Base-by-base conservation (phyloP, 2,113 vertebrate genomes). In the Micronycteris hirsuta region DNA sequence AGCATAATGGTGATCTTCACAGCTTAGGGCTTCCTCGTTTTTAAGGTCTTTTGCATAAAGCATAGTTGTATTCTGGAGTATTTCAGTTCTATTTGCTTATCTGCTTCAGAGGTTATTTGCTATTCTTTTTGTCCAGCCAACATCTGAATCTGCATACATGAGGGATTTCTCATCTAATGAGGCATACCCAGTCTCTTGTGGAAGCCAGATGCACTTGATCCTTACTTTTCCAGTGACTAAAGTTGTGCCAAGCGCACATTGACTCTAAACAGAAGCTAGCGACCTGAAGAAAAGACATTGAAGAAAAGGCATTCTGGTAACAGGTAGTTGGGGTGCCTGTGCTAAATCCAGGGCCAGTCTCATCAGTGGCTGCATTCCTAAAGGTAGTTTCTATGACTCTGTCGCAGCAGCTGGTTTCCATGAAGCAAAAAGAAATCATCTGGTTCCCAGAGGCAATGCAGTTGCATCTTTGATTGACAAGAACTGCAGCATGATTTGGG, bases 291-390 rank as follows among this genome's bases (percentile, higher is more conserved):
- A 67, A 52, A 91, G 5, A 38, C 28, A 41, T 13, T 15, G 26
- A 5, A n/a, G 15, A 77, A 47, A 33, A 16, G 67, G 24, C 15
- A 41, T 47, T 83, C 41, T 88, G 31, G 7, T 26, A 28, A 54
- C 1, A 65, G 14, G n/a, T 33, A 8, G 20, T 49, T 81, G 1
- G 43, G 63, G 7, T 22, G 4, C 84, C 0, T 13, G 2, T 1
- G 47, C 22, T 41, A 47, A 76, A 85, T 43, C 20, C 26, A 33
- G 31, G 74, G 65, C 2, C 33, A 26, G 15, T 56, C 22, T 86
- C 24, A 61, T 20, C 31, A 73, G 14, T 6, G 19, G 7, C 7
- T 54, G 31, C 11, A 10, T 78, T 83, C 6, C 6, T 4, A 47
- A 9, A 10, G n/a, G 9, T 4, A 4, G 13, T 73, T 56, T 43